These are phyloP conservation scores for Agriopis aurantiaria DNA, from an alignment of 2,888 invertebrate genomes.

Conservation along the genomic window DNA sequence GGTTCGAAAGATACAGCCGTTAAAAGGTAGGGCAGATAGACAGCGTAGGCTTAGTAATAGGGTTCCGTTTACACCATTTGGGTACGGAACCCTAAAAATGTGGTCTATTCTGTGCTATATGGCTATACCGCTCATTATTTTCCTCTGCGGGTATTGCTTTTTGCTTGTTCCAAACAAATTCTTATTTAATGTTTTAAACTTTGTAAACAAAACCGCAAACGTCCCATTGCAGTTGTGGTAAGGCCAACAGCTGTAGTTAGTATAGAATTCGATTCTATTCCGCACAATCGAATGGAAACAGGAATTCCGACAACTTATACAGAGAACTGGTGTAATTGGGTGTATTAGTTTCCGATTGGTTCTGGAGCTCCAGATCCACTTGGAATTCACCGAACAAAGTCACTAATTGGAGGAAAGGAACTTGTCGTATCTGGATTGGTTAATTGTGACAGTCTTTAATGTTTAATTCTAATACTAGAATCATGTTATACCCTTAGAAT, in stretches of 20 bases:
- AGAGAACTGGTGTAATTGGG: slow-evolving; percentile 27
- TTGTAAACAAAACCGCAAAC: not conserved
- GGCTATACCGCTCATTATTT: no score
- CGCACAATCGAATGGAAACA: slow-evolving; percentile 29
- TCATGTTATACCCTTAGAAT: no score
- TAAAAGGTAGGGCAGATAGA: no score
- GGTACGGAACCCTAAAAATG: no score
- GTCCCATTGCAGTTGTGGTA: slow-evolving; percentile 10
- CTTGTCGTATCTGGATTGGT: not conserved
- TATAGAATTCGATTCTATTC: slow-evolving; percentile 27
- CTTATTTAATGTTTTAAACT: not conserved
- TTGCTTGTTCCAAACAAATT: not conserved
- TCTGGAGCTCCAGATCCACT: slow-evolving; percentile 15
- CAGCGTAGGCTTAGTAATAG: no score
- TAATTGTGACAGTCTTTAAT: not conserved
- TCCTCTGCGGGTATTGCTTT: no score
- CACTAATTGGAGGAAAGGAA: slow-evolving; percentile 22
- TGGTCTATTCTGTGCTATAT: no score
- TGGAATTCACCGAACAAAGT: slow-evolving; percentile 20
- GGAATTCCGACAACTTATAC: slow-evolving; percentile 15
- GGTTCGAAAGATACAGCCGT: no score
- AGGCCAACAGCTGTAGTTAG: slow-evolving; percentile 12
- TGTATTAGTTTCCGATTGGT: slow-evolving; percentile 36
- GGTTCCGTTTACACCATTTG: no score
- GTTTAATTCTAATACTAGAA: not conserved